Percentiles rank a stretch among this genome's conserved stretches.
These are phyloP conservation scores for Conops quadrifasciatus DNA, from an alignment of 2,888 invertebrate species.

Conservation along the genomic window DNA sequence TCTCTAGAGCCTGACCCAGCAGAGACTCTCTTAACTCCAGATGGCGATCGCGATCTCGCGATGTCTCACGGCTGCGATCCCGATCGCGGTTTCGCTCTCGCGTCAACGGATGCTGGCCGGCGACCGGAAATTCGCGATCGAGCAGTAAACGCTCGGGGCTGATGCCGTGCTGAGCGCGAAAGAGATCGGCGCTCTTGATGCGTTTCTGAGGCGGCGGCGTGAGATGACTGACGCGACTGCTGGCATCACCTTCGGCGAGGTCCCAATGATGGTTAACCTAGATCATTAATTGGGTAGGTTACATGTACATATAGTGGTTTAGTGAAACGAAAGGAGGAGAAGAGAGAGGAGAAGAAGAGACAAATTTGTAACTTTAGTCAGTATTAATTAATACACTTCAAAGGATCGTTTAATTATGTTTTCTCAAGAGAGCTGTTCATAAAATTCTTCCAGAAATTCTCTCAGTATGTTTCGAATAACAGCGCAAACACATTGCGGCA, in stretches of 20 bases:
- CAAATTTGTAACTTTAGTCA: not conserved
- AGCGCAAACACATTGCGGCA: too few relatives aligned
- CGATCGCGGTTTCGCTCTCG: constrained; percentile 58
- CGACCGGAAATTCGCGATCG: constrained; percentile 63
- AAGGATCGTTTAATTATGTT: not conserved
- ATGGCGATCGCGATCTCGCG: constrained; percentile 68
- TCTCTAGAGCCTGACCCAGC: constrained; percentile 79
- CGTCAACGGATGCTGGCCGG: constrained; percentile 62
- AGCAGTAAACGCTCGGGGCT: constrained; percentile 64
- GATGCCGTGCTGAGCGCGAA: constrained; percentile 71
- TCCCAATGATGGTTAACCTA: constrained; percentile 69
- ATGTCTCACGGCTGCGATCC: constrained; percentile 60
- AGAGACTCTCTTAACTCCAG: constrained; percentile 77
- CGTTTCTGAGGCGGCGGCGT: constrained; percentile 74
- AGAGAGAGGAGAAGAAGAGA: constrained; percentile 20
- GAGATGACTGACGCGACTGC: constrained; percentile 66
- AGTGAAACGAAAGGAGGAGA: not conserved
- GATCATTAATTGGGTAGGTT: not conserved
- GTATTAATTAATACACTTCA: too few relatives aligned
- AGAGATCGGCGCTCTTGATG: constrained; percentile 75
- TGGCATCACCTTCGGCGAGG: constrained; percentile 66
- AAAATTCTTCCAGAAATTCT: too few relatives aligned
- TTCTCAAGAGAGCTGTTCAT: constrained; percentile 7
- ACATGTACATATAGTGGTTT: not conserved
- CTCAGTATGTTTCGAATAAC: not conserved